Evolutionary conservation across 2,113 vertebrate species (phyloP), one percentile per base, ranked within the genome.

Genomic region (Ivindomyrus marchei): DNA sequence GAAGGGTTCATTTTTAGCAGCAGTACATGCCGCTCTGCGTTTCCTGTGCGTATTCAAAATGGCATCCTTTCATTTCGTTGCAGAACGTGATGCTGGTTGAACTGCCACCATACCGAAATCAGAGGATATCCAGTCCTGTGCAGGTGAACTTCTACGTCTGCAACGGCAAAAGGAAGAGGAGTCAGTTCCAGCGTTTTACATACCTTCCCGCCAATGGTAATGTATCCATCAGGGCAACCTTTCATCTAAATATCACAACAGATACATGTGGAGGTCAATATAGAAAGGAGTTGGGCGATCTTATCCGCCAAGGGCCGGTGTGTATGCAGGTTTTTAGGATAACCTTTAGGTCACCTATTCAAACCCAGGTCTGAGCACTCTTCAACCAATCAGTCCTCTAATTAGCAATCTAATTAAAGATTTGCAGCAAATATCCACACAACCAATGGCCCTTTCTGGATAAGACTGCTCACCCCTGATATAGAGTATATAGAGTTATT

Each of bases 111-210:
- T 99, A 99, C 93, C 97, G 97, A 92, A 99, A 97, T 93, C 98
- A 98, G 95, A 97, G 97, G 91, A 97, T 99, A 94, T 96, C 96
- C 93, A 97, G 95, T 94, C 98, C 97, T 0, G 96, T 98, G 89
- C 97, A 97, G 88, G 98, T 99, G 88, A 98, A 97, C 94, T 99
- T 99, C 96, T 99, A 99, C 21, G 97, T 99, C 91, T 99, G 98
- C 97, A 99, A 99, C 0, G 98, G 98, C 91, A 99, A 99, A 94
- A 95, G 98, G 93, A 99, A 99, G 96, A 96, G 98, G 92, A 99
- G 98, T 96, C 98, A 99, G 93, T 97, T 95, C 94, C 98, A 99
- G 92, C 96, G 95, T 92, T 99, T 99, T 96, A 98, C 97, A 93
- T 99, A 97, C 95, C 97, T 99, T 90, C 98, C 98, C 90, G 95